Conservation (phyloP, 2,113 vertebrate genomes). For the Merops nubicus region DNA sequence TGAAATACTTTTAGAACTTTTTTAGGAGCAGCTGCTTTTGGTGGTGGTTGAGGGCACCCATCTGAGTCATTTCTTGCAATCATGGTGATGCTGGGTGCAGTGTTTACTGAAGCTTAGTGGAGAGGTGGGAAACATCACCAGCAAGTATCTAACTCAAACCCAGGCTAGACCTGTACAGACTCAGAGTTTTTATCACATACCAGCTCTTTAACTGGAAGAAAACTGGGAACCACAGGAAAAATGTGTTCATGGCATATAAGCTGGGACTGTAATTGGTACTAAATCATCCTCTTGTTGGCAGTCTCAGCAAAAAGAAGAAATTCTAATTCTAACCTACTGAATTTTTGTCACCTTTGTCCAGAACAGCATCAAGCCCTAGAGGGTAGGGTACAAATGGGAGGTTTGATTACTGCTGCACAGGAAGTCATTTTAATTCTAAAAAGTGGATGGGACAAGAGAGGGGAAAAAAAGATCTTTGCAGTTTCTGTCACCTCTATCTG, state of each 20-base stretch:
- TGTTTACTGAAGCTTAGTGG: background rate
- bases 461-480: background rate
- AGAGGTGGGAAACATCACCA: background rate
- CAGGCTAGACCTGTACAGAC: background rate
- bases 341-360: background rate
- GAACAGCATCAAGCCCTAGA: background rate
- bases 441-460: background rate
- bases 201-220: background rate
- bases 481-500: background rate
- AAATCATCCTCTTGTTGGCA: background rate
- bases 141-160: background rate
- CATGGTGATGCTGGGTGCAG: background rate
- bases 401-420: background rate
- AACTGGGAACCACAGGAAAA: background rate
- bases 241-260: background rate
- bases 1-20: background rate
- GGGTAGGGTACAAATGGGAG: background rate
- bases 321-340: background rate
- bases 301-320: background rate
- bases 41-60: background rate
- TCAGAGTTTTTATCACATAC: background rate
- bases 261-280: background rate
- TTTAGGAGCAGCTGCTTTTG: background rate
- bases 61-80: background rate
- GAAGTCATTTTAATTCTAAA: background rate